Evolutionary conservation across 37 sponge, comb jelly and placozoan species (phyloP).

Genomic region (Tethya wilhelma): DNA sequence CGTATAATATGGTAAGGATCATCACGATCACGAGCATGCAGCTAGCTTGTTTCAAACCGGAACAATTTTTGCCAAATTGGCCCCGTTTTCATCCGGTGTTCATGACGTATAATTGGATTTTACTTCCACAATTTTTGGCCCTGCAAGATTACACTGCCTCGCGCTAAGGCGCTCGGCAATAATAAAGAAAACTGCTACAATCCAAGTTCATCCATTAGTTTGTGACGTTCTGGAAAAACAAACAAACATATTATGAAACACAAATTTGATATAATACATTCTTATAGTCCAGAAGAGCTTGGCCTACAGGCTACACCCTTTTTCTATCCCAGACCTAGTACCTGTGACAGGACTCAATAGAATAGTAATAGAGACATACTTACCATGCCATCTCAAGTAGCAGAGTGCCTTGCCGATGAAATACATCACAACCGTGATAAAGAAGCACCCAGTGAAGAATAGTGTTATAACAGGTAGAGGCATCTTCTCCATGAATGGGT

Average conservation of each 20-base stretch:
- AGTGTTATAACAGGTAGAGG: constrained; percentile 49
- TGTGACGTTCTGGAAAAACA: constrained; percentile 41
- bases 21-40: no score
- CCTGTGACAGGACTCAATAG: neutral
- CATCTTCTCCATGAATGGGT: constrained; percentile 61
- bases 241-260: neutral
- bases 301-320: no score
- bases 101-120: no score
- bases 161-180: no score
- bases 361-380: neutral
- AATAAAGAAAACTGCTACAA: no score
- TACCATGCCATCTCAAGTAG: constrained; percentile 66
- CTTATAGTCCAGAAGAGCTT: no score
- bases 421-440: constrained; percentile 34
- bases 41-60: no score
- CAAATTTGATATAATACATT: neutral
- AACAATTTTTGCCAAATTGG: no score
- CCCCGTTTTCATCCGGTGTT: no score
- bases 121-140: no score
- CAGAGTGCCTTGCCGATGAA: constrained; percentile 37
- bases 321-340: neutral
- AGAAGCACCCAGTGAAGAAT: constrained; percentile 58
- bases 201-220: constrained; percentile 23
- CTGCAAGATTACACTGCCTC: no score
- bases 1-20: no score